A percentile compares a stretch with the other conserved stretches of the same genome.
These are phyloP conservation scores for Crotalus horridus DNA, from an alignment of 2,113 vertebrate genomes.

Conservation along the genomic window DNA sequence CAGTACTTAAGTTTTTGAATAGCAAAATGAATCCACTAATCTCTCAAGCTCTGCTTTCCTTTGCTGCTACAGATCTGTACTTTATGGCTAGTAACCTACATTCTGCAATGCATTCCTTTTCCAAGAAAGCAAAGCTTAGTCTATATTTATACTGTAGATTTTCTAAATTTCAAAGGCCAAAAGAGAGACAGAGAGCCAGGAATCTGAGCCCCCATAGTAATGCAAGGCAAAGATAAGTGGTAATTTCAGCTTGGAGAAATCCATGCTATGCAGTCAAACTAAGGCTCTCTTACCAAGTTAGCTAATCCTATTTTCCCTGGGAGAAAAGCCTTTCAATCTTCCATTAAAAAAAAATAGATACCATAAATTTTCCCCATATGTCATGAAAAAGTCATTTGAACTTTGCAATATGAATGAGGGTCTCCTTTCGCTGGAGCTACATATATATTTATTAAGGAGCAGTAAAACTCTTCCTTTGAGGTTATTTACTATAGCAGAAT, in stretches of 20 bases:
- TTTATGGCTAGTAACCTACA: neutral
- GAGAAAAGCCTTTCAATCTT: neutral
- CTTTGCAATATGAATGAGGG: neutral
- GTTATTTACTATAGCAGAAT: neutral
- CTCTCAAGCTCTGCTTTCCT: neutral
- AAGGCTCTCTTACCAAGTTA: neutral
- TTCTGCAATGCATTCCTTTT: neutral
- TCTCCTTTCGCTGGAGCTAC: neutral
- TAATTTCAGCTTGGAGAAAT: neutral
- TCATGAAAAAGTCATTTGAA: neutral
- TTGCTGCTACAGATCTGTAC: neutral
- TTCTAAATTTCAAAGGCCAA: slow-evolving; percentile 1
- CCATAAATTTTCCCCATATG: neutral
- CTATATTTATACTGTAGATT: neutral
- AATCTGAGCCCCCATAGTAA: neutral
- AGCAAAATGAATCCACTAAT: neutral
- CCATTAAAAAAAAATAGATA: neutral
- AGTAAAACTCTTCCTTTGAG: neutral
- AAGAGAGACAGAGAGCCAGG: neutral
- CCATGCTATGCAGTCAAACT: neutral
- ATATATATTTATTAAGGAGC: neutral
- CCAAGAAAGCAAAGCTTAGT: neutral
- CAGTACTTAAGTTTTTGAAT: neutral
- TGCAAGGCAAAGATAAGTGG: neutral
- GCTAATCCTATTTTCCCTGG: neutral